Evolutionary conservation across 2,797 vertebrate species (phyloP), one percentile per base, ranked within the genome.

Genomic region (Cynodonichthys magdalenae): DNA sequence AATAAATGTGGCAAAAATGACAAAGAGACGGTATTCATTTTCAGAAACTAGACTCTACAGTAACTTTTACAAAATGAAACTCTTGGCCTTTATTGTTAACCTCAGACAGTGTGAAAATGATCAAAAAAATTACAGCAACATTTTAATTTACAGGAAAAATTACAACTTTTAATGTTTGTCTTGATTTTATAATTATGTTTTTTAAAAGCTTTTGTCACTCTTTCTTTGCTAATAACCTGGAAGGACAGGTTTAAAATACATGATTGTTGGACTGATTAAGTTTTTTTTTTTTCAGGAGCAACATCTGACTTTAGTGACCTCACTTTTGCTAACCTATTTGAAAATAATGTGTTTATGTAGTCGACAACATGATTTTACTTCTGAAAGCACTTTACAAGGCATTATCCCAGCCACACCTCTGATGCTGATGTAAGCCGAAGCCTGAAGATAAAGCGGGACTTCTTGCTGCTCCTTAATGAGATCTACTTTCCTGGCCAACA

Each of bases 371-470:
- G 29, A 46, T 19, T 66, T 56, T 45, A 60, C 15, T 18, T 71
- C 53, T 20, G 31, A 47, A 31, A 53, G 24, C 9, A 36, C 36
- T 68, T 71, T 41, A 31, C 15, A 36, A 63, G 49, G 48, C 31
- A 64, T 46, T 20, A 50, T 47, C 27, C 48, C 49, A 27, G 53
- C 36, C 48, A 29, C 50, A 46, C 31, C 28, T 57, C 39, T 31
- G 34, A 18, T 1, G n/a, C 36, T 36, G 42, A 49, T 42, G 15
- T 50, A 17, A 63, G 60, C 50, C 31, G 36, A 58, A 51, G 52
- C 47, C 18, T 68, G 11, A 0, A 47, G 59, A 49, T 70, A 64
- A 74, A 27, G 24, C 20, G 39, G 10, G 56, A 55, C 62, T 63
- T 77, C 44, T 45, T 54, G 45, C 18, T 18, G 12, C 46, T 31